Percentiles rank a stretch among this genome's conserved stretches.
Conservation (phyloP, 1,140 invertebrate species). For the Heliconius congener region DNA sequence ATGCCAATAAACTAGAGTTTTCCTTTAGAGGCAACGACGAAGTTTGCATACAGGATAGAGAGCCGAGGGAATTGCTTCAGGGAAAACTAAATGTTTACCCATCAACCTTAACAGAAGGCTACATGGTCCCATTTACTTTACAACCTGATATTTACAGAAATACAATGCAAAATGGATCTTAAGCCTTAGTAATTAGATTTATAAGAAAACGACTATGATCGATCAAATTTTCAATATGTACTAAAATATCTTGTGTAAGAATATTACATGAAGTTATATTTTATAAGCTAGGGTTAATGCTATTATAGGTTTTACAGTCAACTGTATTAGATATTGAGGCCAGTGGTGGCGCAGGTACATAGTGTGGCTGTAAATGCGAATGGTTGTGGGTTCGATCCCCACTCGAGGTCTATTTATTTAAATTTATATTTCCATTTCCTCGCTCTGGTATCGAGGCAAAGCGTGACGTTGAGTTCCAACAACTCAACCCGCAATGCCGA, state of each 20-base stretch:
- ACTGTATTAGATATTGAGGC: neutral
- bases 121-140: constrained; percentile 50
- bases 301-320: neutral
- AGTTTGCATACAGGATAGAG: constrained; percentile 59
- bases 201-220: constrained; percentile 60
- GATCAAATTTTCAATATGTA: constrained; percentile 48
- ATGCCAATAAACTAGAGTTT: constrained; percentile 53
- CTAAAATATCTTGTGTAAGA: constrained; percentile 5
- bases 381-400: too few species aligned
- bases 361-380: too few species aligned
- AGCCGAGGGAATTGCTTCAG: constrained; percentile 36
- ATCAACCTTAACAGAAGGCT: constrained; percentile 43
- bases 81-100: constrained; percentile 29
- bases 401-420: too few species aligned
- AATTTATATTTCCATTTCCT: too few species aligned
- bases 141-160: constrained; percentile 20
- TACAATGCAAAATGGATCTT: constrained; percentile 58
- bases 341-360: too few species aligned
- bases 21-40: constrained; percentile 42
- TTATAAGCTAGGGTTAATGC: neutral
- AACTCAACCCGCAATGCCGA: too few species aligned
- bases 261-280: constrained; percentile 5
- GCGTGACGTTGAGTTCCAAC: too few species aligned
- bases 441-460: too few species aligned
- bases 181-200: constrained; percentile 56